Evolutionary conservation across 2,797 vertebrate genomes (phyloP).

Genomic region (Coregonus ussuriensis): DNA sequence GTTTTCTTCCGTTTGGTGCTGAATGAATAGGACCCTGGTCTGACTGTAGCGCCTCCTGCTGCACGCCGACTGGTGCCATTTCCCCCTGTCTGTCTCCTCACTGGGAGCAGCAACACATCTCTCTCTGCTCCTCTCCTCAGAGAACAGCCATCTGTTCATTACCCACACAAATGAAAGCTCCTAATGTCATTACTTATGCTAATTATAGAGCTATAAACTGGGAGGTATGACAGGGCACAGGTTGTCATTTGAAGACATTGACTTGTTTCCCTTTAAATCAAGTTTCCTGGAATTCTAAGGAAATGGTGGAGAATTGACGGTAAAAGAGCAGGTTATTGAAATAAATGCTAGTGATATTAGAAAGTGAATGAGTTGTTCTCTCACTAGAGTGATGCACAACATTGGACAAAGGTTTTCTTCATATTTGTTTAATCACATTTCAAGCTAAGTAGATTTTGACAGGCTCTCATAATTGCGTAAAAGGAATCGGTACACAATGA

Average conservation of each 20-base stretch:
- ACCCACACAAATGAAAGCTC: conserved; percentile 46
- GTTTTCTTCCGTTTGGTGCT: not conserved
- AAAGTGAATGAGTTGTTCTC: too few species aligned
- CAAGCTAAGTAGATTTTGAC: not conserved
- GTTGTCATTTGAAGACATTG: conserved; percentile 50
- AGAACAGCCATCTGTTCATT: conserved; percentile 49
- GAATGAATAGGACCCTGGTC: conserved; percentile 7
- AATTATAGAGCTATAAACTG: conserved; percentile 50
- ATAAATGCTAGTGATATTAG: too few species aligned
- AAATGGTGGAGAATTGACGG: not conserved
- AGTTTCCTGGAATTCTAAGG: conserved; percentile 32
- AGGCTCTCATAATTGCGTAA: too few species aligned
- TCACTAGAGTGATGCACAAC: too few species aligned
- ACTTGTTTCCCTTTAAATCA: conserved; percentile 44
- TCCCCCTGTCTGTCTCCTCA: conserved; percentile 26
- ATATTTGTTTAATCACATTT: too few species aligned
- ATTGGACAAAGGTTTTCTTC: conserved; percentile 39
- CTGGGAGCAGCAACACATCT: conserved; percentile 35
- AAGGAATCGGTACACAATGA: too few species aligned
- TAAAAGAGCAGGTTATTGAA: too few species aligned
- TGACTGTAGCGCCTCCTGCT: conserved; percentile 20
- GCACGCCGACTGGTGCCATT: conserved; percentile 21
- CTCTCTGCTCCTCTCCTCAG: conserved; percentile 32
- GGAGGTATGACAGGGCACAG: conserved; percentile 23
- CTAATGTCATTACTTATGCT: conserved; percentile 58